Percentiles rank a stretch among this genome's conserved stretches.
Evolutionary conservation across 2,888 invertebrate genomes (phyloP).

Genomic region (Stenotaenia linearis): DNA sequence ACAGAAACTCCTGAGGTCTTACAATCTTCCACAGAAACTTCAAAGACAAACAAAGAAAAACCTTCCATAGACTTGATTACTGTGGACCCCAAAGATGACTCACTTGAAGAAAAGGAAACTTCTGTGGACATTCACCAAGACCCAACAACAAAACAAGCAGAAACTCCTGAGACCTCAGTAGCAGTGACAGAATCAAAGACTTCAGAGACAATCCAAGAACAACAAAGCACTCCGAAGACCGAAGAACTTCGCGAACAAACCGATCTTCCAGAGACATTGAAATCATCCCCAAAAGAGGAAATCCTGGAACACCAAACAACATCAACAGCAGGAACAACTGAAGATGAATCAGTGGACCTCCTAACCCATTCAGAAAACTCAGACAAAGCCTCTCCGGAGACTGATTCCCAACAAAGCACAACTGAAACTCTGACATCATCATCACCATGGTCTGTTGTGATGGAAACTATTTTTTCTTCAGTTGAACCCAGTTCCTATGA

Average conservation of each 20-base stretch:
- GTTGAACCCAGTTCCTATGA: conserved; percentile 21
- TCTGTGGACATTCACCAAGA: not conserved
- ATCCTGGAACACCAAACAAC: not conserved
- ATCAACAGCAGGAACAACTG: not conserved
- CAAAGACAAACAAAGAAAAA: not conserved
- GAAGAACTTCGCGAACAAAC: no score
- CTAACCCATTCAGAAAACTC: not conserved
- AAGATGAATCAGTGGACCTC: not conserved
- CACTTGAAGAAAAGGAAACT: no score
- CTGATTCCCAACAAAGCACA: not conserved
- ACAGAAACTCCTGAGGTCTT: no score
- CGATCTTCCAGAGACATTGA: no score
- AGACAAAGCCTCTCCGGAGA: not conserved
- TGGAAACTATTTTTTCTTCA: conserved; percentile 2
- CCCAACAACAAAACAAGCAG: not conserved
- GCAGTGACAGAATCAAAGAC: no score
- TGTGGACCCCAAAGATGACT: no score
- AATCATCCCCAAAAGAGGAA: no score
- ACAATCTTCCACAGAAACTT: not conserved
- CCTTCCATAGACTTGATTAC: no score
- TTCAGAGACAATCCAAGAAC: no score
- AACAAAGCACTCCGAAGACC: no score
- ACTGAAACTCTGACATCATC: conserved; percentile 13
- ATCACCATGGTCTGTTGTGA: not conserved
- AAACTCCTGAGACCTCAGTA: not conserved